phyloP scores from a whole-genome alignment of 1,140 invertebrate species.

The Zaprionus ornatus region DNA sequence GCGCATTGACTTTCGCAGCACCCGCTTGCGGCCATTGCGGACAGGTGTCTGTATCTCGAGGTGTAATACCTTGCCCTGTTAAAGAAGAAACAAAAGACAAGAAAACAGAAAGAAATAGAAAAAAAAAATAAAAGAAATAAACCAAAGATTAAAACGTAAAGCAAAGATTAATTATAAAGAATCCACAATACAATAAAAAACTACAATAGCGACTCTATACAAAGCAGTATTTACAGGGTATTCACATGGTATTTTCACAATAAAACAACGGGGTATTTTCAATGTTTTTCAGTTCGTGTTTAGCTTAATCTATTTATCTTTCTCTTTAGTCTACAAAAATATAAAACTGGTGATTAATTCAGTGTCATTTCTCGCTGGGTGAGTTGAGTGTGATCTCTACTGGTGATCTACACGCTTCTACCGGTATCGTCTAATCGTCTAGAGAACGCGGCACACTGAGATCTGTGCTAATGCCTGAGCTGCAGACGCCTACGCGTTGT shows the following conservation, averaged over 20 bases:
- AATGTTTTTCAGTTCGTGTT: constrained; percentile 2
- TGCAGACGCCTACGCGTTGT: constrained; percentile 59
- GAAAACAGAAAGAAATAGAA: constrained; percentile 20
- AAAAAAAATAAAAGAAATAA: constrained; percentile 6
- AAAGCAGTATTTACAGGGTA: background rate
- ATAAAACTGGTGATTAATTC: too few relatives aligned
- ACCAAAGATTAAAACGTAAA: background rate
- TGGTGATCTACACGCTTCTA: constrained; percentile 6
- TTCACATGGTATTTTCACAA: background rate
- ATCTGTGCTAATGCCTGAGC: constrained; percentile 35
- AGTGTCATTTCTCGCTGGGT: too few relatives aligned
- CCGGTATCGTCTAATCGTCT: background rate
- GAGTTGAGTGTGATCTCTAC: too few relatives aligned
- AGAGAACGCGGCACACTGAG: background rate
- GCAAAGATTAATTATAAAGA: background rate
- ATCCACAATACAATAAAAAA: background rate
- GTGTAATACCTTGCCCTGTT: constrained; percentile 54
- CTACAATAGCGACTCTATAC: background rate
- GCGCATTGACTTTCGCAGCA: constrained; percentile 42
- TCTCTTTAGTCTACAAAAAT: background rate
- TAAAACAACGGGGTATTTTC: background rate
- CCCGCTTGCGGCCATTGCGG: constrained; percentile 65
- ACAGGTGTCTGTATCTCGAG: constrained; percentile 60
- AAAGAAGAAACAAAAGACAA: constrained; percentile 21
- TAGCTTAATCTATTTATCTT: background rate